Percentiles rank a stretch among this genome's conserved stretches.
phyloP scores from a whole-genome alignment of 2,113 vertebrate genomes.

The Epinephelus fuscoguttatus region DNA sequence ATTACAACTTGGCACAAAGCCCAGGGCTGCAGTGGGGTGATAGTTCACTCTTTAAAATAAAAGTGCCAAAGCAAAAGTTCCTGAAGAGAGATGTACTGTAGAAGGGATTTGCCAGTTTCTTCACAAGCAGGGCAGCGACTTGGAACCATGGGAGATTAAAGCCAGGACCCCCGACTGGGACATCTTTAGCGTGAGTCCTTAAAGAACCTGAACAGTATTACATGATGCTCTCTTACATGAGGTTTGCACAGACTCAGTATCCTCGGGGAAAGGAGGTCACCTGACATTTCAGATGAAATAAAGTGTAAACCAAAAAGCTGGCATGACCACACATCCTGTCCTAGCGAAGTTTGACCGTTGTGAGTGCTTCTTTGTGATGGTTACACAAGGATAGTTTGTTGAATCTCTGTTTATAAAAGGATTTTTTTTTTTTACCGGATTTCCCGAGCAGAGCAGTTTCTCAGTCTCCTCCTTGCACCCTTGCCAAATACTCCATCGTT shows the following conservation, averaged over 20 bases:
- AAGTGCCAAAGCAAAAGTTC: no score
- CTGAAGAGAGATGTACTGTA: no score
- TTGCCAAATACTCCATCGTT: conserved; percentile 25
- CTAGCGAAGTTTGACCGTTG: conserved; percentile 5
- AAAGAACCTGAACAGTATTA: conserved; percentile 3
- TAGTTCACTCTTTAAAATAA: no score
- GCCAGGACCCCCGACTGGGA: neutral
- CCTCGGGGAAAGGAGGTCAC: neutral
- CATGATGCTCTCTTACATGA: neutral
- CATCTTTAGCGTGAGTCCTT: conserved; percentile 11
- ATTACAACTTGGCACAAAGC: no score
- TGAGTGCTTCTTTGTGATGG: conserved; percentile 39
- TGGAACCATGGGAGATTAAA: conserved; percentile 9
- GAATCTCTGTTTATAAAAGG: conserved; percentile 58
- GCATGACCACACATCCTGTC: conserved; percentile 33
- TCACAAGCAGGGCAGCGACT: neutral
- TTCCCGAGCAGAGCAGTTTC: conserved; percentile 19
- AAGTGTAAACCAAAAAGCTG: conserved; percentile 23
- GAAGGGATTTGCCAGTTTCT: conserved; percentile 13
- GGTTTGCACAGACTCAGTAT: neutral
- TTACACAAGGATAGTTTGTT: conserved; percentile 44
- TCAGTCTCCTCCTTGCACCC: conserved; percentile 32
- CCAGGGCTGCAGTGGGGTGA: no score
- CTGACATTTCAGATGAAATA: neutral
- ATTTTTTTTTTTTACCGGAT: conserved; percentile 42